Base-by-base conservation (phyloP, 2,888 invertebrate genomes). In the Osmoderma eremita region DNA sequence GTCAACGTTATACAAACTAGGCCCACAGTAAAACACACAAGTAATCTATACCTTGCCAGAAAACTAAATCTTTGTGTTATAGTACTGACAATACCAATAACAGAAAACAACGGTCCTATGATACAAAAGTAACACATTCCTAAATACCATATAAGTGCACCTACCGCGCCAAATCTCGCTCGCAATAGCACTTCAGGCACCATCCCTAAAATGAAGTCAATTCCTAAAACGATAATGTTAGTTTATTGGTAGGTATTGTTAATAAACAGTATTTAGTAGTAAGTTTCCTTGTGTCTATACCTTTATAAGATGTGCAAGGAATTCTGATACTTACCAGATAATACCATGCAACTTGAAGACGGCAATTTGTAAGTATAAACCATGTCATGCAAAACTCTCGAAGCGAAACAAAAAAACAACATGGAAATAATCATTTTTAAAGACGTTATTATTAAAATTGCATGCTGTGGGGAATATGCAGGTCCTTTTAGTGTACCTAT, bases 381-480 rank as follows among this genome's bases (percentile, higher is more conserved):
- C 68, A 72, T 79, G 56, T 78, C 78, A 70, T 78, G 77, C 36
- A 78, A 77, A 48, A 78, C 75, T 61, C 78, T 79, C 56, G 73
- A 72, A 30, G 71, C 77, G 77, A 73, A 79, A 63, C 75, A 77
- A 45, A 63, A 39, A 10, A 63, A 17, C 4, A 17, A 10, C n/a
- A 63, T 20, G 10, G 18, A 20, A 4, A 20, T 15, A 24, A 41
- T 8, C 2, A 38, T 18, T 39, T 53, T 67, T 8, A 24, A 50
- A n/a, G 41, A 18, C n/a, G 22, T 41, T 10, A 67, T 36, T 30
- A 42, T 13, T 15, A 67, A 15, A 20, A 41, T 45, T 20, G 62
- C 67, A 17, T 38, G 20, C 5, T 42, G 24, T 3, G 67, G 53
- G 2, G 61, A 41, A 20, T 63, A 45, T n/a, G 24, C 12, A 42